A percentile compares a stretch with the other conserved stretches of the same genome.
Evolutionary conservation across 2,113 vertebrate genomes (phyloP).

Genomic region (Regulus satrapa): DNA sequence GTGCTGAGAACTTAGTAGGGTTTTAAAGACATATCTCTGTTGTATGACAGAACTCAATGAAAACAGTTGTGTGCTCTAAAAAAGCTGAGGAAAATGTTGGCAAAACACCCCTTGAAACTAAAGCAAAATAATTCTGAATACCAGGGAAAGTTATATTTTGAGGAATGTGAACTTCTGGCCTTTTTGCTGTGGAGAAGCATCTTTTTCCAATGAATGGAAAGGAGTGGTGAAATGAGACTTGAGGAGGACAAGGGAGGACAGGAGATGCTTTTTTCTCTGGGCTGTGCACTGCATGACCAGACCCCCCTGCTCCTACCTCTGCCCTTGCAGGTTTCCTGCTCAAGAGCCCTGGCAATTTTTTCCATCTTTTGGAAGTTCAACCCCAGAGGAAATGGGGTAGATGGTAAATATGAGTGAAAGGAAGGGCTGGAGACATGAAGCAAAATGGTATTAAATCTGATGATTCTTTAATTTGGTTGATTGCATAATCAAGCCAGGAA

Average conservation of each 20-base stretch:
- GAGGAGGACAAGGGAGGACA: background rate
- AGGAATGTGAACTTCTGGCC: background rate
- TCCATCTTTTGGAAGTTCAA: background rate
- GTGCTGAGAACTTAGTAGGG: background rate
- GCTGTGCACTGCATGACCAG: accelerated
- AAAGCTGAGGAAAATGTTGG: background rate
- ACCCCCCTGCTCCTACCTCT: background rate
- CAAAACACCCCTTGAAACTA: background rate
- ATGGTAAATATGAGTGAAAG: background rate
- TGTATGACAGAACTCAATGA: background rate
- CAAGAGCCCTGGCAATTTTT: background rate
- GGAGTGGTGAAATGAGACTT: background rate
- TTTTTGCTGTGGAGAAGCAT: background rate
- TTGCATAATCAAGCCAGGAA: background rate
- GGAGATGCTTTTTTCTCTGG: background rate
- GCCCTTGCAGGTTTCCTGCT: background rate
- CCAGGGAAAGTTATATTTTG: background rate
- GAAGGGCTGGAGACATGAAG: background rate
- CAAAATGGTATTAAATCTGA: background rate
- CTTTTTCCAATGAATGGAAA: background rate
- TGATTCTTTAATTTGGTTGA: background rate
- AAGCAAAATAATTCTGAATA: background rate
- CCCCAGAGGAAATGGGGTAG: background rate
- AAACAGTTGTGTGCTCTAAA: background rate
- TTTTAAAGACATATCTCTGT: background rate